Conservation (phyloP, 2,888 invertebrate genomes). For the Tetragonula carbonaria region DNA sequence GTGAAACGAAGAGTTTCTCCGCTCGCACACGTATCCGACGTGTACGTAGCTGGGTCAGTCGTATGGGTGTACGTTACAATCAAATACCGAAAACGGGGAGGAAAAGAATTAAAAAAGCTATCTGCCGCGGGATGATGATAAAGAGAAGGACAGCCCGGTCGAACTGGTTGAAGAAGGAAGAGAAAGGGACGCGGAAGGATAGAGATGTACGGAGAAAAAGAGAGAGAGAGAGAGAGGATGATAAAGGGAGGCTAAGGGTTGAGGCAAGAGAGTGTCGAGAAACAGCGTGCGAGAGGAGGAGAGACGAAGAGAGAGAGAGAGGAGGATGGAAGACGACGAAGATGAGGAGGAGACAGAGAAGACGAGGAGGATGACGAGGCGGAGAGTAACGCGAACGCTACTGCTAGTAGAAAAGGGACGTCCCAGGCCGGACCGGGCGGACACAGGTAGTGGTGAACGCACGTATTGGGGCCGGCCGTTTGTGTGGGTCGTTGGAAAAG, state of each 20-base stretch:
- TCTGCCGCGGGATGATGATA: conserved; percentile 76
- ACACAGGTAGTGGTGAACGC: conserved; percentile 7
- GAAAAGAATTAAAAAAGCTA: conserved; percentile 80
- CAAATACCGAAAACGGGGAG: conserved; percentile 78
- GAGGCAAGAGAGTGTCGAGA: background rate
- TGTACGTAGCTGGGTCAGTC: conserved; percentile 5
- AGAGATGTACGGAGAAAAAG: conserved; percentile 14
- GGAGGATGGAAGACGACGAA: conserved; percentile 29
- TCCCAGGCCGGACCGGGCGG: background rate
- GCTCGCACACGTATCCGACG: background rate
- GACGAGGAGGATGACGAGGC: conserved; percentile 2
- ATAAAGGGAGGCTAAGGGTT: conserved; percentile 11
- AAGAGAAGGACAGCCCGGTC: conserved; percentile 48
- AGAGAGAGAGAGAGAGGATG: conserved; percentile 14
- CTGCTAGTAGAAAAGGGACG: conserved; percentile 34
- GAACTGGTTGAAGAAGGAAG: conserved; percentile 15
- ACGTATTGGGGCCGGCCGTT: background rate
- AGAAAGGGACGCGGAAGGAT: conserved; percentile 14
- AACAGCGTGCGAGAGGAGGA: background rate
- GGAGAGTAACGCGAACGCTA: conserved; percentile 4
- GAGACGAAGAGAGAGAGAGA: conserved; percentile 21
- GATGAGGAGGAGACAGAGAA: background rate
- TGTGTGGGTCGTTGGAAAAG: conserved; percentile 67
- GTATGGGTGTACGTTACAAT: conserved; percentile 78
- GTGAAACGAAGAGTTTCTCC: conserved; percentile 18